Evolutionary conservation across 2,888 invertebrate species (phyloP), one percentile per base, ranked within the genome.

Genomic region (Chymomyza procnemis): DNA sequence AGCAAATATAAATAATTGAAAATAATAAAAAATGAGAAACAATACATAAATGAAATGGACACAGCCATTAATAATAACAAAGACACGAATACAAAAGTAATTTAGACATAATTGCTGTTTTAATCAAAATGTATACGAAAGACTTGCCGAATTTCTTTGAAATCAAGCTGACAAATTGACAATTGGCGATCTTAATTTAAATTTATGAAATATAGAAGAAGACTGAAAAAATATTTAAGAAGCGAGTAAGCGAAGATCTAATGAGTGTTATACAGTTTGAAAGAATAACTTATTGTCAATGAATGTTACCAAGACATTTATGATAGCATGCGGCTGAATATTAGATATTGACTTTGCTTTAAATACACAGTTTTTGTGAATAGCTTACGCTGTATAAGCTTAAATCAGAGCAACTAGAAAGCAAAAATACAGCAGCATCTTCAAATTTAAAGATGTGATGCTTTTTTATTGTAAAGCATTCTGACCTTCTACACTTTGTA

Each of bases 91-190:
- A 41, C 34, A 41, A 41, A 41, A 41, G 12, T 14, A 60, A 48
- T 47, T 50, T 61, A 61, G 67, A 68, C 66, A 78, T 82, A 76
- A 79, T 85, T 87, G 34, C 85, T 66, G 77, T 70, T 85, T 87
- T 87, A 81, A 81, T 85, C 77, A 87, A 81, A 85, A 72, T 72
- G 80, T 82, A 72, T 72, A 68, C 79, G 2, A 41, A 41, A 41
- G 12, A 79, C 73, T 68, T 74, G 77, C 61, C 74, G 12, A 41
- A 73, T 73, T 81, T 85, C 74, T 76, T 82, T 74, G 34, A 41
- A 82, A 85, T 85, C 80, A 82, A 81, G 62, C 66, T 74, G 85
- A 87, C 80, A 82, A 85, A 82, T 76, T 82, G 87, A 71, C 85
- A 87, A 87, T 81, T 76, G 69, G 75, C 66, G 66, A 61, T 66